Percentiles rank a stretch among this genome's conserved stretches.
phyloP scores from a whole-genome alignment of 2,888 invertebrate genomes.

The Pecten maximus region DNA sequence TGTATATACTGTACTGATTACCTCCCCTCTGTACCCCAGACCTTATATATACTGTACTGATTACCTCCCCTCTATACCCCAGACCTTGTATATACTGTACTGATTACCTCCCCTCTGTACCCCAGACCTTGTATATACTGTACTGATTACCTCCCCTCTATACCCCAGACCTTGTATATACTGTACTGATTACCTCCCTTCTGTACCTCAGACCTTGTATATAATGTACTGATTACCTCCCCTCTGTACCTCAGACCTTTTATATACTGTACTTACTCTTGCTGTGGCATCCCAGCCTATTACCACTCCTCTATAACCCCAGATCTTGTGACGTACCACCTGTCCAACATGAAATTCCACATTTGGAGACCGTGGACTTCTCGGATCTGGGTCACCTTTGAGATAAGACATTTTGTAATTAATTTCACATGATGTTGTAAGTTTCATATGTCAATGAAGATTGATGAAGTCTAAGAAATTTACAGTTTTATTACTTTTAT shows the following conservation, averaged over 20 bases:
- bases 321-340: slow-evolving; percentile 83
- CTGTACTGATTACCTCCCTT: slow-evolving; percentile 84
- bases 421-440: background rate
- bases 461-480: background rate
- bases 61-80: background rate
- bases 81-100: background rate
- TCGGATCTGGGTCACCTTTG: slow-evolving; percentile 75
- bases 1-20: slow-evolving; percentile 15
- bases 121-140: background rate
- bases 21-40: background rate
- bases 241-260: slow-evolving; percentile 75
- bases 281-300: slow-evolving; percentile 85
- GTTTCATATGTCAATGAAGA: slow-evolving; percentile 41
- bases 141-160: background rate
- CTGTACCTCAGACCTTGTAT: slow-evolving; percentile 65
- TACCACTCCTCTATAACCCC: slow-evolving; percentile 84
- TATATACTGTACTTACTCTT: slow-evolving; percentile 71
- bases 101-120: background rate
- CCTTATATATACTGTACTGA: background rate
- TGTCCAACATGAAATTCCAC: slow-evolving; percentile 84
- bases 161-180: slow-evolving; percentile 54
- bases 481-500: background rate
- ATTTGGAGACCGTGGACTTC: slow-evolving; percentile 81
- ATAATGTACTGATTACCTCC: slow-evolving; percentile 82
- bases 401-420: background rate